Conservation (phyloP, 2,797 vertebrate species). For the Cryptoblepharus egeriae region DNA sequence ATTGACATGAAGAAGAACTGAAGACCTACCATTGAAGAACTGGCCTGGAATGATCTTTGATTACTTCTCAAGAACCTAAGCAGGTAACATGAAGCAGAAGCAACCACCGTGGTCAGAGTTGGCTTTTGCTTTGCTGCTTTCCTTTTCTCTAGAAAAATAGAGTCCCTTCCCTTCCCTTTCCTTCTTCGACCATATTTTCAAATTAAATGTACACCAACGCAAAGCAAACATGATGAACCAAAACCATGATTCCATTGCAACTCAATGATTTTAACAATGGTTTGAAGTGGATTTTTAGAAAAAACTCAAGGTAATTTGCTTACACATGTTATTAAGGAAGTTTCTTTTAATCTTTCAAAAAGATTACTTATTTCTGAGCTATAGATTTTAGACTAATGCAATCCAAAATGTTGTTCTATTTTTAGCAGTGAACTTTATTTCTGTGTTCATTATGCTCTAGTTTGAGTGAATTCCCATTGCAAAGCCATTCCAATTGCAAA, state of each 20-base stretch:
- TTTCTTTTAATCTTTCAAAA: neutral
- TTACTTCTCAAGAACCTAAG: too few relatives aligned
- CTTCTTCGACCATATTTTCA: neutral
- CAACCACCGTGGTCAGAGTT: neutral
- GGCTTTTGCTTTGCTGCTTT: neutral
- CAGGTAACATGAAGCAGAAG: too few relatives aligned
- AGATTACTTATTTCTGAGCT: constrained; percentile 5
- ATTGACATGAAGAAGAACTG: too few relatives aligned
- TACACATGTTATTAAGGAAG: neutral
- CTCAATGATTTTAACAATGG: neutral
- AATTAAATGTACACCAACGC: neutral
- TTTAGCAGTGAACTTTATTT: neutral
- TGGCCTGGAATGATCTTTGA: too few relatives aligned
- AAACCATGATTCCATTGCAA: neutral
- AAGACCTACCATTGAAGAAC: too few relatives aligned
- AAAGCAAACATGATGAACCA: neutral
- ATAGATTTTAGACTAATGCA: neutral
- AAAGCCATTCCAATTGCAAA: neutral
- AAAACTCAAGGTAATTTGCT: too few relatives aligned
- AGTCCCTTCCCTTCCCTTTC: neutral
- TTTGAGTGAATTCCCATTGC: neutral
- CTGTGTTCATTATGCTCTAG: neutral
- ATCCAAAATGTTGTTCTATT: neutral
- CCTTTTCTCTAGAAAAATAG: neutral
- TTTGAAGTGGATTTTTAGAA: neutral